A percentile compares a stretch with the other conserved stretches of the same genome.
Evolutionary conservation across 2,888 invertebrate species (phyloP).

Genomic region (Diaperis boleti): DNA sequence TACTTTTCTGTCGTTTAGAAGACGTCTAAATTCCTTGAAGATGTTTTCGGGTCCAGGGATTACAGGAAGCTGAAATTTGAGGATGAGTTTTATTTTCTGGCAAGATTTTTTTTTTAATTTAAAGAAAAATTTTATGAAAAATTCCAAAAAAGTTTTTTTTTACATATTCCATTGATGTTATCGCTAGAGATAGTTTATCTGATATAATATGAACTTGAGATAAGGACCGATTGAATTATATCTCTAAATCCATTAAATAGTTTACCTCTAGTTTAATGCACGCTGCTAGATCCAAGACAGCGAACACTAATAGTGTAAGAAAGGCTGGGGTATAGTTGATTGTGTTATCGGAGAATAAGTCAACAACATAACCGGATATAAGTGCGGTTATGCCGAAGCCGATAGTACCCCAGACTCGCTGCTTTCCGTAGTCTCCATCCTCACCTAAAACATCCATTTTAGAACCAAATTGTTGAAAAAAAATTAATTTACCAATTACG

Average conservation of each 20-base stretch:
- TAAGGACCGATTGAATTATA: too few species aligned
- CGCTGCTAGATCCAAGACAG: slow-evolving; percentile 75
- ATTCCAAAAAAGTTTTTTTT: too few species aligned
- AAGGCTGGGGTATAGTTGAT: slow-evolving; percentile 80
- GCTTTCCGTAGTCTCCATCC: slow-evolving; percentile 80
- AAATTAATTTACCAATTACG: slow-evolving; percentile 74
- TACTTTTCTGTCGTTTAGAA: slow-evolving; percentile 75
- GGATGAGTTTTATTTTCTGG: slow-evolving; percentile 1
- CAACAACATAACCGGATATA: slow-evolving; percentile 77
- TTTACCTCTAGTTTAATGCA: slow-evolving; percentile 74
- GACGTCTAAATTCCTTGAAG: slow-evolving; percentile 73
- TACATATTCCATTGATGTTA: too few species aligned
- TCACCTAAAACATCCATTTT: slow-evolving; percentile 68
- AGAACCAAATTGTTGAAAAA: background rate
- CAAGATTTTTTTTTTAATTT: background rate
- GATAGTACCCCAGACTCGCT: slow-evolving; percentile 86
- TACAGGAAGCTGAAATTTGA: slow-evolving; percentile 73
- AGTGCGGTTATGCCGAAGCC: slow-evolving; percentile 83
- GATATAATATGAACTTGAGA: too few species aligned
- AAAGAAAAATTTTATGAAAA: slow-evolving; percentile 17
- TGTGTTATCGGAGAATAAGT: slow-evolving; percentile 72
- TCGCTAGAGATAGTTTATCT: too few species aligned
- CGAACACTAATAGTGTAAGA: slow-evolving; percentile 74
- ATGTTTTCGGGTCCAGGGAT: slow-evolving; percentile 78
- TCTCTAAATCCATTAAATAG: too few species aligned